These are phyloP conservation scores for Andrena bucephala DNA, from an alignment of 2,888 invertebrate genomes.

Conservation along the genomic window DNA sequence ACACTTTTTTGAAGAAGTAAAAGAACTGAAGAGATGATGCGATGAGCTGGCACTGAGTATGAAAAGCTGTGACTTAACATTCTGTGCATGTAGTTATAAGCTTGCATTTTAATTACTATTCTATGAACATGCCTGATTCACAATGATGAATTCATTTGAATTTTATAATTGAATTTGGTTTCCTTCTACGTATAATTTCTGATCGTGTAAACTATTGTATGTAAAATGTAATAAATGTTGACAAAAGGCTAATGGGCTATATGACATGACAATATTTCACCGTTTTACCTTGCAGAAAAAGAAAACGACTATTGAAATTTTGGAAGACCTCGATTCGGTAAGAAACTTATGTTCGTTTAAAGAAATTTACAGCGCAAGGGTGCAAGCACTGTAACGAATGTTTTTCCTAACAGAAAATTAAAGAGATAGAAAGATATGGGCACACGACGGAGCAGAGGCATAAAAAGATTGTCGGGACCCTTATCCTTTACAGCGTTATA, in stretches of 20 bases:
- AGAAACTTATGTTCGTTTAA: slow-evolving; percentile 58
- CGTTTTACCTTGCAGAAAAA: slow-evolving; percentile 85
- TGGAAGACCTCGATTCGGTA: slow-evolving; percentile 91
- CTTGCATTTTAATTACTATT: slow-evolving; percentile 37
- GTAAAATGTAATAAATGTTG: too few relatives aligned
- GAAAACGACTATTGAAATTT: slow-evolving; percentile 86
- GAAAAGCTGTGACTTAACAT: slow-evolving; percentile 20
- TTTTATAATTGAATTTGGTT: slow-evolving; percentile 6
- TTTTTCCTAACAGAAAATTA: slow-evolving; percentile 88
- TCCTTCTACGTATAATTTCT: not conserved
- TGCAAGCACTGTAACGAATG: slow-evolving; percentile 20
- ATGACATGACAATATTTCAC: too few relatives aligned
- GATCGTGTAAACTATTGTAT: too few relatives aligned
- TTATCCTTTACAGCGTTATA: slow-evolving; percentile 90
- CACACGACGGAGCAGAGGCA: slow-evolving; percentile 92
- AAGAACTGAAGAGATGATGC: not conserved
- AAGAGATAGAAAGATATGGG: slow-evolving; percentile 92
- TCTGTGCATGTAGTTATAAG: slow-evolving; percentile 9
- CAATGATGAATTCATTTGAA: slow-evolving; percentile 38
- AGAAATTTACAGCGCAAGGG: slow-evolving; percentile 20
- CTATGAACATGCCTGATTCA: not conserved
- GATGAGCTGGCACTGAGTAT: not conserved
- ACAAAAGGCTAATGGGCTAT: too few relatives aligned
- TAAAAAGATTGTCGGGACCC: slow-evolving; percentile 92
- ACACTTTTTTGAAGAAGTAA: not conserved